These are phyloP conservation scores for Bos indicus DNA, from an alignment of 2,113 vertebrate genomes.

Conservation along the genomic window DNA sequence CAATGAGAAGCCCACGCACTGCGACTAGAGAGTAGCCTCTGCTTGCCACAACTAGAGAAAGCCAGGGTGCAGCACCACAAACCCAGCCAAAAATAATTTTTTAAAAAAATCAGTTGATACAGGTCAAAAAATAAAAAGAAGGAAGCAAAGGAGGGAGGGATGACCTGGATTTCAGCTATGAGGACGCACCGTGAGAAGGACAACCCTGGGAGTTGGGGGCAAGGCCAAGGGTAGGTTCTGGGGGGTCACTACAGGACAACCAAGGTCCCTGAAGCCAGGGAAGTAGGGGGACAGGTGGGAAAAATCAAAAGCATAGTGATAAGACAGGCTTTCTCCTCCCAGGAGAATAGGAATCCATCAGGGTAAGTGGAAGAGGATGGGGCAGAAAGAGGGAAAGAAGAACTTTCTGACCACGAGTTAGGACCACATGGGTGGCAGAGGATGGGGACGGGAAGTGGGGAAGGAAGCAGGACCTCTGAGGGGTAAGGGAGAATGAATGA, in stretches of 20 bases:
- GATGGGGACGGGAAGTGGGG: background rate
- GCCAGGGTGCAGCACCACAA: background rate
- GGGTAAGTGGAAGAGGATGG: background rate
- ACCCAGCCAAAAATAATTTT: background rate
- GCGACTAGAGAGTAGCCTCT: background rate
- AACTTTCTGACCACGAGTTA: background rate
- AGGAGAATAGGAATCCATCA: background rate
- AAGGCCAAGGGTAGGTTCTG: background rate
- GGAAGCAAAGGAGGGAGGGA: background rate
- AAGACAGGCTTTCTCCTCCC: background rate
- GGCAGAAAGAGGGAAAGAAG: background rate
- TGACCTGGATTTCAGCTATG: background rate
- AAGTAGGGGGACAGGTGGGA: background rate
- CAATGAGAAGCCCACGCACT: background rate
- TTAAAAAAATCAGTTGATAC: background rate
- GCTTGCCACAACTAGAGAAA: background rate
- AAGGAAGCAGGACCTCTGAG: background rate
- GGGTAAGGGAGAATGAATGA: background rate
- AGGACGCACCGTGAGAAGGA: background rate
- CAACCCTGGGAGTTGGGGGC: conserved; percentile 8
- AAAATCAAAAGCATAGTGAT: background rate
- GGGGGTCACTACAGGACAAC: background rate
- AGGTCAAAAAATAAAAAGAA: background rate
- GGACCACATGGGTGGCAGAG: background rate
- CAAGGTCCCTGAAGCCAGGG: background rate